phyloP scores from a whole-genome alignment of 2,888 invertebrate genomes.

The Cephus spinipes region DNA sequence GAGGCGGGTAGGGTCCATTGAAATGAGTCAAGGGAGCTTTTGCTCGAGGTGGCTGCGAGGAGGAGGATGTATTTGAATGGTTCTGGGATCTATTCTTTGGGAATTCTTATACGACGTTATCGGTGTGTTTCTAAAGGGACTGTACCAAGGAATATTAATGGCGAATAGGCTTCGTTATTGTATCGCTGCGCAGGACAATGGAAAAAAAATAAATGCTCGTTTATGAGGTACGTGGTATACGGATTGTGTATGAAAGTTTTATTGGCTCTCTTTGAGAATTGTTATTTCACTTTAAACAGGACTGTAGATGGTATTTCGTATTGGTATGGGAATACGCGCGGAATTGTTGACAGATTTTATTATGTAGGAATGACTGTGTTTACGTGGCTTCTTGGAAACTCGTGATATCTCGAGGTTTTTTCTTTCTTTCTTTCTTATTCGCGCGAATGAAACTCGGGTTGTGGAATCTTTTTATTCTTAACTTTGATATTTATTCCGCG shows the following conservation, averaged over 20 bases:
- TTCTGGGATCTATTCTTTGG: slow-evolving; percentile 38
- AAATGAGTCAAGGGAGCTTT: slow-evolving; percentile 32
- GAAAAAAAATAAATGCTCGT: neutral
- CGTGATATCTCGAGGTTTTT: neutral
- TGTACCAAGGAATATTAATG: neutral
- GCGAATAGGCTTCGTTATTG: neutral
- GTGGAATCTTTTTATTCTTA: neutral
- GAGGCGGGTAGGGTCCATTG: slow-evolving; percentile 24
- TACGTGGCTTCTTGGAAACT: neutral
- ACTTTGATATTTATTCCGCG: neutral
- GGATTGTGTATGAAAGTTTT: neutral
- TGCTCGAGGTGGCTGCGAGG: neutral
- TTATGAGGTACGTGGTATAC: neutral
- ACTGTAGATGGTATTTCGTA: too few species aligned
- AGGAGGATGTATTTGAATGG: slow-evolving; percentile 35
- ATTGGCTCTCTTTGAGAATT: neutral
- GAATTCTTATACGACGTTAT: neutral
- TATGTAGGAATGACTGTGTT: neutral
- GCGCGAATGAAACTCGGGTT: neutral
- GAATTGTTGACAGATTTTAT: neutral
- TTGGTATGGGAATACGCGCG: neutral
- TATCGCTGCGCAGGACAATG: neutral
- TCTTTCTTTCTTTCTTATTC: neutral
- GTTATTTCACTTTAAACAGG: neutral
- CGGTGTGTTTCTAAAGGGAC: neutral